Conservation (phyloP, 2,113 vertebrate species). For the Pachypanchax playfairii region DNA sequence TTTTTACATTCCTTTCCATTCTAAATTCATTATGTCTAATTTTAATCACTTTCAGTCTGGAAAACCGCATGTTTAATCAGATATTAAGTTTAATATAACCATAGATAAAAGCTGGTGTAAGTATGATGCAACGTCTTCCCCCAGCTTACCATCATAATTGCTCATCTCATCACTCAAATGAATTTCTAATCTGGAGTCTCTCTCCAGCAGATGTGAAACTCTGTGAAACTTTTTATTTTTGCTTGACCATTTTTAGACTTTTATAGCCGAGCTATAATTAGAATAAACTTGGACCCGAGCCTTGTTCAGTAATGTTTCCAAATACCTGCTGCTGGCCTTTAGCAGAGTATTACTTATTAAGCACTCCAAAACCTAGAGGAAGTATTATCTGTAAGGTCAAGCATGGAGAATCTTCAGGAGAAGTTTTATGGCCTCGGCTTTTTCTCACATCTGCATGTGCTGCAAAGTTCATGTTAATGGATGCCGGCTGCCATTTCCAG, state of each 20-base stretch:
- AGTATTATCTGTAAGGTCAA: conserved; percentile 81
- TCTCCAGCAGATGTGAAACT: conserved; percentile 59
- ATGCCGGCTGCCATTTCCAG: conserved; percentile 39
- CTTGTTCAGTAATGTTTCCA: conserved; percentile 75
- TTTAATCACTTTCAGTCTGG: conserved; percentile 34
- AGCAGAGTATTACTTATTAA: conserved; percentile 77
- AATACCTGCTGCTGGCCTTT: conserved; percentile 80
- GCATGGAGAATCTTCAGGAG: conserved; percentile 74
- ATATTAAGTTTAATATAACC: conserved; percentile 59
- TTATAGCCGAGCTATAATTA: conserved; percentile 73
- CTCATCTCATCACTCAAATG: conserved; percentile 65
- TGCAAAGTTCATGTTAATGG: conserved; percentile 73
- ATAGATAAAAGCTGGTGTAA: conserved; percentile 64
- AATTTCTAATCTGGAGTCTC: conserved; percentile 57
- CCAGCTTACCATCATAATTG: conserved; percentile 53
- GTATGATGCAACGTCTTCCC: conserved; percentile 61
- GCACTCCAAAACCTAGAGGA: conserved; percentile 74
- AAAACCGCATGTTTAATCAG: conserved; percentile 59
- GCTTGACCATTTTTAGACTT: conserved; percentile 62
- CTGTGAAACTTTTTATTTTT: conserved; percentile 55
- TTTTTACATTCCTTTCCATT: conserved; percentile 36
- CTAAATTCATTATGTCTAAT: conserved; percentile 26
- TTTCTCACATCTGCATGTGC: conserved; percentile 59
- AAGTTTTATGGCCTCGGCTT: conserved; percentile 70
- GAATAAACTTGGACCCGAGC: conserved; percentile 76